These are phyloP conservation scores for Carettochelys insculpta DNA, from an alignment of 2,113 vertebrate genomes.

Conservation along the genomic window DNA sequence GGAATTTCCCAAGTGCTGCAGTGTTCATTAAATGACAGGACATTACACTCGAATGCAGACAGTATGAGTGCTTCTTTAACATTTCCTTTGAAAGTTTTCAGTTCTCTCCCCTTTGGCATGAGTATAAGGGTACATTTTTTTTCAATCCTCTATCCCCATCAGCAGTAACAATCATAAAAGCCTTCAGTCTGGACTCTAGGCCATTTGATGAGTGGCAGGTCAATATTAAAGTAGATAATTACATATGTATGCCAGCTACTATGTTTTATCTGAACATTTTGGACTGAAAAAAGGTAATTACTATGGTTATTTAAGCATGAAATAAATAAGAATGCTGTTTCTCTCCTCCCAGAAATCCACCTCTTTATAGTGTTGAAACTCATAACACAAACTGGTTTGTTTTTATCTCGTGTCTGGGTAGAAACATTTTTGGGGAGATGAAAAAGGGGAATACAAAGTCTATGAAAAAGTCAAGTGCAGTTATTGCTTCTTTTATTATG, in stretches of 20 bases:
- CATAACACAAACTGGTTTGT: not conserved
- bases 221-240: not conserved
- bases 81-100: not conserved
- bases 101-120: not conserved
- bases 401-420: not conserved
- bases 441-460: not conserved
- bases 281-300: not conserved
- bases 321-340: not conserved
- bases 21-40: not conserved
- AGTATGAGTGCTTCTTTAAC: not conserved
- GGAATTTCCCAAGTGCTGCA: not conserved
- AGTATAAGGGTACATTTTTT: not conserved
- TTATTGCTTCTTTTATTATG: slow-evolving; percentile 22
- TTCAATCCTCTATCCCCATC: not conserved
- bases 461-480: not conserved
- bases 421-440: not conserved
- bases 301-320: not conserved
- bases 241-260: not conserved
- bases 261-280: not conserved
- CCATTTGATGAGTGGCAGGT: not conserved
- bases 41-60: not conserved
- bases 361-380: not conserved
- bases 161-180: not conserved
- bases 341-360: not conserved
- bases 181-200: not conserved